Base-by-base conservation (phyloP, 37 sponge, comb jelly and placozoan genomes). In the Beroe forskalii region DNA sequence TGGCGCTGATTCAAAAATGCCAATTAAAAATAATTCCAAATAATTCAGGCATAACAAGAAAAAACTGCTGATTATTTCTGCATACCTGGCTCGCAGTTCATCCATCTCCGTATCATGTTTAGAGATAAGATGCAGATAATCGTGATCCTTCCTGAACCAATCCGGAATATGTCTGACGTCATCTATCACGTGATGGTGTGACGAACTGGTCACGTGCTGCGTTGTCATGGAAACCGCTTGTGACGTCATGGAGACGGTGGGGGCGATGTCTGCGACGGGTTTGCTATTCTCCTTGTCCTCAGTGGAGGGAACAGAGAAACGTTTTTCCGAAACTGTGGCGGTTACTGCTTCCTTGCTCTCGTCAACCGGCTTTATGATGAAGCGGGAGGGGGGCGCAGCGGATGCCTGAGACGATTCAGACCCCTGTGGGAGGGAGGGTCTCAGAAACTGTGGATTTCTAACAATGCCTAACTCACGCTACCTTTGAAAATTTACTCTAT, bases 111-210 rank as follows among this genome's bases (percentile, higher is more conserved):
- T 43, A 23, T 80, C 86, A 80, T 80, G 86, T 41, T 80, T 80
- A 1, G 86, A 80, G 0, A 43, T 25, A 22, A 80, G 55, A 25
- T 32, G 0, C 17, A 80, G 37, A 37, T 80, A 80, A 43, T 80
- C 86, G 1, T 80, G 86, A 27, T 80, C 86, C 55, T 80, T 80
- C 55, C 86, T 80, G 42, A 80, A 44, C 86, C 86, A 80, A 41
- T 80, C 86, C 3, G 86, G 86, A 20, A 44, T 33, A 32, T 41
- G 55, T 80, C 86, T 80, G 55, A 80, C 35, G 22, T 80, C 86
- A 38, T 80, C 86, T 23, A 80, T 38, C 4, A 32, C 33, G 35
- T 69, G 72, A 8, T 69, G 72, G 3, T 32, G 39, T 14, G 27
- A 32, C 25, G 20, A 30, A 3, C 25, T 24, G n/a, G 20, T 24